phyloP scores from a whole-genome alignment of 1,140 invertebrate genomes.

The Triops longicaudatus region DNA sequence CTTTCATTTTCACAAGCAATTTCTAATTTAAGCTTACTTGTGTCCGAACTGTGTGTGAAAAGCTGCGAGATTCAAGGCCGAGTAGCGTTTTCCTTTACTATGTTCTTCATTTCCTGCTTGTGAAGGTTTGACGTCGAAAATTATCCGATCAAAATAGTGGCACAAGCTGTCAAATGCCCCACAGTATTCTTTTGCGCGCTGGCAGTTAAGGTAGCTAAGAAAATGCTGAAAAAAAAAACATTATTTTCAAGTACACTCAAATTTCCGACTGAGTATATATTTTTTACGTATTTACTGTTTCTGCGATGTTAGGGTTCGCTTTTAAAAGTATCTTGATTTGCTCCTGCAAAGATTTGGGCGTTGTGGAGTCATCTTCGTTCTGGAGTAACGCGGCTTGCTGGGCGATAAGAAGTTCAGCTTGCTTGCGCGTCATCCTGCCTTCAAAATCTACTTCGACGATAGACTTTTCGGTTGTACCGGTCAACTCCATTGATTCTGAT shows the following conservation, averaged over 20 bases:
- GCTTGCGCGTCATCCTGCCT: background rate
- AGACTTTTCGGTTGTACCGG: background rate
- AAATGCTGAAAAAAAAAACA: constrained; percentile 1
- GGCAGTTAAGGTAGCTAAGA: background rate
- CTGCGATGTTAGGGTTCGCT: background rate
- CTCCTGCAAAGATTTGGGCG: background rate
- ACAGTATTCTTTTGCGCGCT: background rate
- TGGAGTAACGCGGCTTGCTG: constrained; percentile 5
- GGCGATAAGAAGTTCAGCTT: constrained; percentile 2
- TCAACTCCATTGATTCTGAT: background rate
- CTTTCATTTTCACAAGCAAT: background rate
- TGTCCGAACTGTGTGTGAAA: background rate
- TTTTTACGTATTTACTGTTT: background rate
- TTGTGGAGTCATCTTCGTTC: background rate
- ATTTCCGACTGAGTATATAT: background rate
- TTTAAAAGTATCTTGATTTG: background rate
- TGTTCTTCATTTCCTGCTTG: background rate
- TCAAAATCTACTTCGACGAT: background rate
- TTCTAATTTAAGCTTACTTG: background rate
- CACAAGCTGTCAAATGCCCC: background rate
- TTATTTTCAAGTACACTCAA: no score
- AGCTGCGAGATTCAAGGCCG: background rate
- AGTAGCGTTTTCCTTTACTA: background rate
- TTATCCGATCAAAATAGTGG: background rate
- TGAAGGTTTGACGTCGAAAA: background rate